These are phyloP conservation scores for Oreotragus oreotragus DNA, from an alignment of 2,113 vertebrate species.

Conservation along the genomic window DNA sequence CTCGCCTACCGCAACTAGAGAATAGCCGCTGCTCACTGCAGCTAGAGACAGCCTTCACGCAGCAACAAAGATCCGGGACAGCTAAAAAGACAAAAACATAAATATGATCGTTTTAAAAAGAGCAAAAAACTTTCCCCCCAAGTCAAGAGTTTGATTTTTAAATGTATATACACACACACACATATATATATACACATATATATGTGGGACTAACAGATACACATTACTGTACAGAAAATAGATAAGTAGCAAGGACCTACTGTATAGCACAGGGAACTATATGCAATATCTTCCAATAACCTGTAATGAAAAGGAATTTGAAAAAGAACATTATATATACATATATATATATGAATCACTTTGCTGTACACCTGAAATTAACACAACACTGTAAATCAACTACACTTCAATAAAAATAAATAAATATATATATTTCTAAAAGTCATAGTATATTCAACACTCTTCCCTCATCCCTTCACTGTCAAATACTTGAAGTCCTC, in stretches of 20 bases:
- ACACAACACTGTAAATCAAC: not conserved
- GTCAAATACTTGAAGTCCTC: not conserved
- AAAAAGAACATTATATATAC: not conserved
- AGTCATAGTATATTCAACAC: not conserved
- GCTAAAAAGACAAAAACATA: not conserved
- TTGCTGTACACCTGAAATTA: not conserved
- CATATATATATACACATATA: no score
- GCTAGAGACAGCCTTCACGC: not conserved
- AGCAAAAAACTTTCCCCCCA: not conserved
- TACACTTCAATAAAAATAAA: not conserved
- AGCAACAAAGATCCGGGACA: not conserved
- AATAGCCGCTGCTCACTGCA: not conserved
- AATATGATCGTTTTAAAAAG: not conserved
- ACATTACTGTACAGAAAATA: not conserved
- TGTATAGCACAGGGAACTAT: not conserved
- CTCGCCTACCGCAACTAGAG: rapidly evolving
- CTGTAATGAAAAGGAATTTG: not conserved
- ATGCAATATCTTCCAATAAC: not conserved
- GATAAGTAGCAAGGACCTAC: not conserved
- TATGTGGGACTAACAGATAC: not conserved
- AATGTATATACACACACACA: not conserved
- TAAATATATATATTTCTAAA: not conserved
- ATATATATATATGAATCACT: not conserved
- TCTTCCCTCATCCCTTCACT: not conserved
- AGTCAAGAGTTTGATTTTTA: not conserved